Percentiles rank a stretch among this genome's conserved stretches.
phyloP scores from a whole-genome alignment of 2,797 vertebrate species.

The Kryptolebias ocellatus region DNA sequence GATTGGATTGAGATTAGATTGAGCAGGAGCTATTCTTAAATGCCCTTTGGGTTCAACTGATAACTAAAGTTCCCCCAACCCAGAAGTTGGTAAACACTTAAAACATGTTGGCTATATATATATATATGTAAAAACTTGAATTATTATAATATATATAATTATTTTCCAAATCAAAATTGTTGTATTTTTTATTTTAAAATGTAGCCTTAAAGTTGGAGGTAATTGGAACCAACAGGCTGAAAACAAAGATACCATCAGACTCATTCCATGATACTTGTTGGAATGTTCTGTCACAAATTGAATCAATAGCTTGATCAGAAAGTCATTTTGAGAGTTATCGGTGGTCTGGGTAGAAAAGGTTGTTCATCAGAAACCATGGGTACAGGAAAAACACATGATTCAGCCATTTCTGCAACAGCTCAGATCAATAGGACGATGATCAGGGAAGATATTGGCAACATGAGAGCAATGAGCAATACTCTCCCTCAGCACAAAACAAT shows the following conservation, averaged over 20 bases:
- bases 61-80: background rate
- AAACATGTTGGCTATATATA: background rate
- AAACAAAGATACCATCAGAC: background rate
- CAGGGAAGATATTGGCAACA: slow-evolving; percentile 74
- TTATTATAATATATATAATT: no score
- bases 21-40: background rate
- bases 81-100: background rate
- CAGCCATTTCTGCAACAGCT: slow-evolving; percentile 47
- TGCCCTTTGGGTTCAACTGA: background rate
- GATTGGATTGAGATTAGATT: background rate
- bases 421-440: slow-evolving; percentile 72
- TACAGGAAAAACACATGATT: slow-evolving; percentile 58
- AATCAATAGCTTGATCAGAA: slow-evolving; percentile 73
- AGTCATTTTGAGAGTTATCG: slow-evolving; percentile 65
- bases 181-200: background rate
- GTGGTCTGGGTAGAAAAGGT: slow-evolving; percentile 46
- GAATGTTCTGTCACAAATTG: slow-evolving; percentile 35
- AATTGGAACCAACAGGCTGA: background rate
- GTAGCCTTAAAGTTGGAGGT: background rate
- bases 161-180: background rate
- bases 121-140: no score
- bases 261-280: slow-evolving; percentile 22
- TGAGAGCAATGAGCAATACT: slow-evolving; percentile 64
- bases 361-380: slow-evolving; percentile 59
- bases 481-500: slow-evolving; percentile 69